Conservation (phyloP, 2,888 invertebrate genomes). For the Brachyptera risi region DNA sequence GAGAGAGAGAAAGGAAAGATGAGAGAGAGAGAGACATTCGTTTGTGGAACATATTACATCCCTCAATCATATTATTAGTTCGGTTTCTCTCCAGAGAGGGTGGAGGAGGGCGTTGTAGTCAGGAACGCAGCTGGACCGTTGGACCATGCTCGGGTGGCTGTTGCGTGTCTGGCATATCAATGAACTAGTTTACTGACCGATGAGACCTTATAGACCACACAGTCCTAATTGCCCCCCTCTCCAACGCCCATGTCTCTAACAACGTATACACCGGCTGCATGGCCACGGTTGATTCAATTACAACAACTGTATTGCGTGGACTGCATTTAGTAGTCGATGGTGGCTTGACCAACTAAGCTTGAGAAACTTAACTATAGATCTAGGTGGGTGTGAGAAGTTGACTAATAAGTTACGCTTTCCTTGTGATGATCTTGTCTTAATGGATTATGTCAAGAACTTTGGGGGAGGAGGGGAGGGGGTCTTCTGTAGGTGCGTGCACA, state of each 20-base stretch:
- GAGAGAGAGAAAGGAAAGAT: too few species aligned
- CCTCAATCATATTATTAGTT: slow-evolving; percentile 8
- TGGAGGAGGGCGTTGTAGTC: too few species aligned
- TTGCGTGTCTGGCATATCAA: background rate
- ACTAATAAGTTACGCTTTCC: background rate
- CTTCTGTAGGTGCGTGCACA: too few species aligned
- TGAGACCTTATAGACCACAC: slow-evolving; percentile 5
- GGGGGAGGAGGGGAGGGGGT: too few species aligned
- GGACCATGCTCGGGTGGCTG: too few species aligned
- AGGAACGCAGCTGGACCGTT: too few species aligned
- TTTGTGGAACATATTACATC: too few species aligned
- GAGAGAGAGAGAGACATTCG: too few species aligned
- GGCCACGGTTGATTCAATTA: slow-evolving; percentile 6
- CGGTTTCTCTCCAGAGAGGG: background rate
- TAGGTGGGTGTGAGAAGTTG: background rate
- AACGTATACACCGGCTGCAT: background rate
- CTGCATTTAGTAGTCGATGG: slow-evolving; percentile 5
- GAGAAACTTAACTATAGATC: background rate
- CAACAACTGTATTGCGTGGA: background rate
- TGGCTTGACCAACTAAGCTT: background rate
- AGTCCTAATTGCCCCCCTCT: slow-evolving; percentile 6
- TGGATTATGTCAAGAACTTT: too few species aligned
- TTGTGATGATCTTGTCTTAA: too few species aligned
- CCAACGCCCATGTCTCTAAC: too few species aligned
- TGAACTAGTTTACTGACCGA: background rate